A percentile compares a stretch with the other conserved stretches of the same genome.
Conservation (phyloP, 2,113 vertebrate species). For the Rhinoptilus africanus region DNA sequence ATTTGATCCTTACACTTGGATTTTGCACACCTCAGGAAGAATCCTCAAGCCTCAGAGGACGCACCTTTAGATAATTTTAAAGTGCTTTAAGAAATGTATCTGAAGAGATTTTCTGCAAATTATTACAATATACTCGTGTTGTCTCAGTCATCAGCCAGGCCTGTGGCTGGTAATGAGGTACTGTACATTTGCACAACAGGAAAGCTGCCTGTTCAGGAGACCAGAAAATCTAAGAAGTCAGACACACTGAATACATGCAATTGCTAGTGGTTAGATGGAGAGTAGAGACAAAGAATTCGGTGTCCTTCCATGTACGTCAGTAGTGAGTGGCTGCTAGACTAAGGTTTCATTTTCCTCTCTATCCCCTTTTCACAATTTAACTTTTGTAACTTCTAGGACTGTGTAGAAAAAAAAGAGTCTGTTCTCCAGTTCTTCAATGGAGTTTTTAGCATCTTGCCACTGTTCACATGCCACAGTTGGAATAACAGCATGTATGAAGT, state of each 20-base stretch:
- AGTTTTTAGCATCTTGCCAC: background rate
- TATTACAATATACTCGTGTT: background rate
- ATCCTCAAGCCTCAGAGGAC: rapidly evolving
- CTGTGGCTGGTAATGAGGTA: background rate
- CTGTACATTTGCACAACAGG: background rate
- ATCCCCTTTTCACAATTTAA: background rate
- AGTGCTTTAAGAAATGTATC: background rate
- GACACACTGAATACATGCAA: background rate
- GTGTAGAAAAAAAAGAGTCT: background rate
- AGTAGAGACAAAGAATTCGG: background rate
- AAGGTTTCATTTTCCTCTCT: background rate
- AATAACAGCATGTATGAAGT: background rate
- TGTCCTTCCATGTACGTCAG: background rate
- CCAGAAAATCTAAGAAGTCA: background rate
- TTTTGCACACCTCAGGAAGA: background rate
- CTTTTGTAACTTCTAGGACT: background rate
- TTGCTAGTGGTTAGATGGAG: no score
- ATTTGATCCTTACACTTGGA: background rate
- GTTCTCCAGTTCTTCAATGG: background rate
- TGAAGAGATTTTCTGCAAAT: background rate
- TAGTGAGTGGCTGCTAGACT: background rate
- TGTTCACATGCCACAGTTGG: background rate
- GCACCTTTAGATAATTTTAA: background rate
- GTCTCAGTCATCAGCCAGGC: background rate
- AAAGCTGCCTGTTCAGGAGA: background rate